These are phyloP conservation scores for Arctia plantaginis DNA, from an alignment of 2,888 invertebrate genomes.

Conservation along the genomic window DNA sequence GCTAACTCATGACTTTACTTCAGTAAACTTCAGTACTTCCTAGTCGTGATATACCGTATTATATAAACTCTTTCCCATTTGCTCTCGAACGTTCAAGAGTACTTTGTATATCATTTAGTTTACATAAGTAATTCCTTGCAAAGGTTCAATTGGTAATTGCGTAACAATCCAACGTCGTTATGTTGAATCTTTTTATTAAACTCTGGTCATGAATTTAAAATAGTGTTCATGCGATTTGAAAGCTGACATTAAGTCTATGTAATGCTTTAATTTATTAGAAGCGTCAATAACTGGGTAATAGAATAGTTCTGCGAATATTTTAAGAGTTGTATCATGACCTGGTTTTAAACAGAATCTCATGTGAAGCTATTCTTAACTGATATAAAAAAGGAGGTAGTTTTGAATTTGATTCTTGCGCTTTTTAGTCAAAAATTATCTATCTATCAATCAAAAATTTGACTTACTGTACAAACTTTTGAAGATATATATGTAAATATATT, in stretches of 20 bases:
- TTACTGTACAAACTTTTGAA: too few relatives aligned
- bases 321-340: neutral
- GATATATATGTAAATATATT: too few relatives aligned
- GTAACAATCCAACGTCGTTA: conserved; percentile 1
- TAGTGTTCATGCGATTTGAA: conserved; percentile 15
- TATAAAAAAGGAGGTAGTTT: neutral
- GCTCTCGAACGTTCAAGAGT: conserved; percentile 15
- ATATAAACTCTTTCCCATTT: conserved; percentile 35
- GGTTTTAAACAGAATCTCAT: neutral
- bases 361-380: neutral
- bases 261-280: neutral
- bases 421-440: too few relatives aligned
- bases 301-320: neutral
- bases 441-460: too few relatives aligned
- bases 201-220: neutral
- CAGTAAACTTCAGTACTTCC: conserved; percentile 51
- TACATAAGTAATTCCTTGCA: conserved; percentile 12
- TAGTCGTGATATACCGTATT: conserved; percentile 50
- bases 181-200: conserved; percentile 6
- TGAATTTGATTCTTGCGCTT: too few relatives aligned
- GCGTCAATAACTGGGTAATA: neutral
- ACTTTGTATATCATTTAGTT: conserved; percentile 15
- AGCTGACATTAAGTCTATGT: neutral
- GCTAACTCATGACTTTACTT: conserved; percentile 37
- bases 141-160: conserved; percentile 9